These are phyloP conservation scores for Eupithecia tripunctaria DNA, from an alignment of 2,888 invertebrate species.

Conservation along the genomic window DNA sequence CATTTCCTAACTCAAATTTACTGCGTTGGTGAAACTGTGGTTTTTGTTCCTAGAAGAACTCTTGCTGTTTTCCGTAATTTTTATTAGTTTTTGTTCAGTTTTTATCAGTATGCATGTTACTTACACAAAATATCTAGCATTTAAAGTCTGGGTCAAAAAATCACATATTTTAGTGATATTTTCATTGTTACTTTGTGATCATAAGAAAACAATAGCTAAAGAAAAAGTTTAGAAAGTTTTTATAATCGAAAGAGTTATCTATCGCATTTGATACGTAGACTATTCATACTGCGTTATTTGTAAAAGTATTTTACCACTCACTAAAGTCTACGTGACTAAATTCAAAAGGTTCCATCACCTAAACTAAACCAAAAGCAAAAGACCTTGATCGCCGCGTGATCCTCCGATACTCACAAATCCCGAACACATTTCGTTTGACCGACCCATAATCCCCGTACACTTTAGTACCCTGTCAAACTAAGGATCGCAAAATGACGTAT, in stretches of 20 bases:
- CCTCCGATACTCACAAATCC: neutral
- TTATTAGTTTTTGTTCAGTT: no score
- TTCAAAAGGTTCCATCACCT: neutral
- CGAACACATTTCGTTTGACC: neutral
- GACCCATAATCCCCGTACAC: neutral
- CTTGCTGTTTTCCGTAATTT: no score
- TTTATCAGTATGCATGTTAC: no score
- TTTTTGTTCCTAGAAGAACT: no score
- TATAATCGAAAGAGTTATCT: neutral
- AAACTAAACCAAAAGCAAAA: neutral
- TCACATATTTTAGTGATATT: no score
- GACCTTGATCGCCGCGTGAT: neutral
- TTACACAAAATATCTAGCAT: no score
- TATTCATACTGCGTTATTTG: neutral
- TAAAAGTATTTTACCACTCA: neutral
- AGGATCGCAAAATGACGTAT: neutral
- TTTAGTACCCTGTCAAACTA: neutral
- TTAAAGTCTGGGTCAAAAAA: no score
- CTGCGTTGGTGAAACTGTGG: no score
- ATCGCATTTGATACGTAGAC: neutral
- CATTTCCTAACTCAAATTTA: no score
- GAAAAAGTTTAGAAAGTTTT: no score
- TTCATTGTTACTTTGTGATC: neutral
- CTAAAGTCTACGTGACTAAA: neutral
- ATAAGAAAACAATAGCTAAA: neutral